Conservation (phyloP, 1,140 invertebrate species). For the Cataglyphis hispanica region DNA sequence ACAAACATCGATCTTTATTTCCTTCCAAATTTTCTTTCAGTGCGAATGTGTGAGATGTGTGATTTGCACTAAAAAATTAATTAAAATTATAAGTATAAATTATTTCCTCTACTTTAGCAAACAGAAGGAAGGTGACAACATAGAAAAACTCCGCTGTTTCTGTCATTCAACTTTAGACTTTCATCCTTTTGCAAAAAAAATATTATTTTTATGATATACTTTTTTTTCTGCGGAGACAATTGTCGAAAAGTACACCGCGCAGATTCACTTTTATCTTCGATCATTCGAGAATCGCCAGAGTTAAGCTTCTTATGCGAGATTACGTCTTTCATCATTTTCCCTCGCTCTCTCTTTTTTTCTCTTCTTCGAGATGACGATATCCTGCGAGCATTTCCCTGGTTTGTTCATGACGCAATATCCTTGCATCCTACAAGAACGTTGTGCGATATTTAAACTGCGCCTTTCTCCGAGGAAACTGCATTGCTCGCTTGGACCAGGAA, state of each 20-base stretch:
- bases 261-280: conserved; percentile 68
- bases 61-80: background rate
- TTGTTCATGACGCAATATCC: background rate
- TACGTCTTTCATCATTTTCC: conserved; percentile 73
- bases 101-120: background rate
- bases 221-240: background rate
- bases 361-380: conserved; percentile 55
- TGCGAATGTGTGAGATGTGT: background rate
- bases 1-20: background rate
- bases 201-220: background rate
- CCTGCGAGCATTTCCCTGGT: conserved; percentile 37
- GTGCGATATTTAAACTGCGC: conserved; percentile 14
- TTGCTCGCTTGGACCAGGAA: background rate
- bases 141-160: background rate
- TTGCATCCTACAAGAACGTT: background rate
- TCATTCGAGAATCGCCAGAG: conserved; percentile 72
- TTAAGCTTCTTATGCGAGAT: conserved; percentile 78
- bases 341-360: conserved; percentile 24
- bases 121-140: background rate
- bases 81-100: background rate
- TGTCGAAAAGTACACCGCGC: conserved; percentile 14
- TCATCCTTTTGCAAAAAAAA: background rate
- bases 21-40: background rate
- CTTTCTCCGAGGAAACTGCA: conserved; percentile 40
- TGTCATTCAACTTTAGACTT: background rate